Conservation (phyloP, 30 jellyfish, hydroid and myxozoan species). For the Aurelia aurita complex sp. Pacific region DNA sequence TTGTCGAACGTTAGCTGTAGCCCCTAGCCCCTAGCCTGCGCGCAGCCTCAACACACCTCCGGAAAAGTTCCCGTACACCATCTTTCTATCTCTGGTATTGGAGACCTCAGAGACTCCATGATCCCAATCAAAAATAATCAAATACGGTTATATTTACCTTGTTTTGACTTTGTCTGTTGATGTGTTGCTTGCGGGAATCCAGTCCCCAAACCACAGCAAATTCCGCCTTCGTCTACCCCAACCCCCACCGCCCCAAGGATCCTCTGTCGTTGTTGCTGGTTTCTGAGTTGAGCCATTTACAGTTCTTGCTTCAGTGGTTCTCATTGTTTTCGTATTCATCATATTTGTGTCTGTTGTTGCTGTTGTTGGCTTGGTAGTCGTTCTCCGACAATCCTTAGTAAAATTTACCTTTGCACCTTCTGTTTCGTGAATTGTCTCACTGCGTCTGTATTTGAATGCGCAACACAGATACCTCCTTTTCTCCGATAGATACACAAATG, state of each 20-base stretch:
- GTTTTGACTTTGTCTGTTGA: slow-evolving; percentile 21
- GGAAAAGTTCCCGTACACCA: too few species aligned
- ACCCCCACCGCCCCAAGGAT: slow-evolving; percentile 50
- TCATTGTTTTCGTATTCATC: slow-evolving; percentile 7
- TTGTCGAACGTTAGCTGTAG: too few species aligned
- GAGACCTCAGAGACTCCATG: too few species aligned
- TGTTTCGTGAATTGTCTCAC: not conserved
- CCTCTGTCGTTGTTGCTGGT: slow-evolving; percentile 47
- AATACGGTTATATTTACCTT: not conserved
- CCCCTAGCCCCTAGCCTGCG: too few species aligned
- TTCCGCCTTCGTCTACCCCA: slow-evolving; percentile 59
- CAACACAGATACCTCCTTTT: slow-evolving; percentile 92
- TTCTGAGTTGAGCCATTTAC: slow-evolving; percentile 13
- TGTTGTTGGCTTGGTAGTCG: slow-evolving; percentile 18
- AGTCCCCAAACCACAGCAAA: slow-evolving; percentile 47
- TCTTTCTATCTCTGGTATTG: too few species aligned
- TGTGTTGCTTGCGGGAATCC: slow-evolving; percentile 29
- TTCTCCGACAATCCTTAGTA: slow-evolving; percentile 31
- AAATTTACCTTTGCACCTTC: not conserved
- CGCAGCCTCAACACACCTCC: too few species aligned
- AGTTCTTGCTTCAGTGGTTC: not conserved
- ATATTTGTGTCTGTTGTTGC: slow-evolving; percentile 18
- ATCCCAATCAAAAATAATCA: too few species aligned
- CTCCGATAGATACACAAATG: slow-evolving; percentile 65
- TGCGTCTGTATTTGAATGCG: slow-evolving; percentile 79